These are phyloP conservation scores for Drosophila sp. DNA, from an alignment of 1,140 invertebrate genomes.

Conservation along the genomic window DNA sequence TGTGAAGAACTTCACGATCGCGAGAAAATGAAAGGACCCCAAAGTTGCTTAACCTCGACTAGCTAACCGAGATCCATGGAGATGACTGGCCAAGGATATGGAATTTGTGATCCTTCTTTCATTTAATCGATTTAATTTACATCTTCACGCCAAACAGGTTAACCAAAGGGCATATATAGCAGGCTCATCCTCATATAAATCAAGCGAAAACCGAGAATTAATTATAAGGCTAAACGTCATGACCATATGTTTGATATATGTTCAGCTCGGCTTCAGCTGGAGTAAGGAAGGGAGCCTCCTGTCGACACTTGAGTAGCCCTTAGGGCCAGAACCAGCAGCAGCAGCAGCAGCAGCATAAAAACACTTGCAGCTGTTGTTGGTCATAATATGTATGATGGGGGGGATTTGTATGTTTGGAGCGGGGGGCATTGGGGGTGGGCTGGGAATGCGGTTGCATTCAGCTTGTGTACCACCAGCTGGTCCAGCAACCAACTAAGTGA, in stretches of 20 bases:
- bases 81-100: conserved; percentile 14
- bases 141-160: conserved; percentile 46
- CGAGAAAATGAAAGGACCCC: too few relatives aligned
- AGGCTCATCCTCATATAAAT: conserved; percentile 55
- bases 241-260: conserved; percentile 52
- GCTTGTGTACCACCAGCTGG: conserved; percentile 41
- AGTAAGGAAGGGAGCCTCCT: conserved; percentile 11
- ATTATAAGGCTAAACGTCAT: conserved; percentile 69
- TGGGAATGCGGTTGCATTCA: conserved; percentile 43
- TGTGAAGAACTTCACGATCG: not conserved
- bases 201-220: conserved; percentile 53
- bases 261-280: not conserved
- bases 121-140: too few relatives aligned
- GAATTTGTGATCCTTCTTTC: too few relatives aligned
- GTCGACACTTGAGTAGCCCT: conserved; percentile 31
- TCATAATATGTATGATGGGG: conserved; percentile 9
- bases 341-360: conserved; percentile 23
- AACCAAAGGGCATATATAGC: not conserved
- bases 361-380: conserved; percentile 74
- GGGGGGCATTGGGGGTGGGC: conserved; percentile 15
- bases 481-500: conserved; percentile 52
- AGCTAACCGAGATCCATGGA: not conserved
- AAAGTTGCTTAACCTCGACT: not conserved
- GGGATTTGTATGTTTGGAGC: not conserved
- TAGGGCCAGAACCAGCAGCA: conserved; percentile 32